phyloP scores from a whole-genome alignment of 2,797 vertebrate genomes.

The Nannoperca australis region DNA sequence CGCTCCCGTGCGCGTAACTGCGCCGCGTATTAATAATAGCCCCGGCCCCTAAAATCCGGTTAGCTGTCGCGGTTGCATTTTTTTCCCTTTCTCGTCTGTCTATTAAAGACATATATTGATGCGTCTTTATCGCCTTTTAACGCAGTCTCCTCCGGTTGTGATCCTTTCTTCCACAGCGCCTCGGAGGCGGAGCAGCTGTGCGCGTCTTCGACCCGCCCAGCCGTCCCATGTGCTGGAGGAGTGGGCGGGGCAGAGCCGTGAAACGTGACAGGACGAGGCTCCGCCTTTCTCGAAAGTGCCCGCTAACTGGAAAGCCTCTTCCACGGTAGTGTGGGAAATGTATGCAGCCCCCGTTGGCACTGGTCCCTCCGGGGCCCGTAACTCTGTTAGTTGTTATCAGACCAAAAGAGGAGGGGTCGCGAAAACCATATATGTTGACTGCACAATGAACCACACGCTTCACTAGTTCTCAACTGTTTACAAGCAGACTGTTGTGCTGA shows the following conservation, averaged over 20 bases:
- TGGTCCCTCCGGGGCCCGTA: neutral
- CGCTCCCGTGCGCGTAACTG: slow-evolving; percentile 21
- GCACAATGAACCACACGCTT: neutral
- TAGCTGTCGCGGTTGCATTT: neutral
- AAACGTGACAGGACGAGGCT: slow-evolving; percentile 72
- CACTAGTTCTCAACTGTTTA: slow-evolving; percentile 12
- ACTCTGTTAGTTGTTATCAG: neutral
- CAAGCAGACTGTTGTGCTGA: slow-evolving; percentile 19
- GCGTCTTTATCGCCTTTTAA: slow-evolving; percentile 36
- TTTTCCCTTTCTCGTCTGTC: too few species aligned
- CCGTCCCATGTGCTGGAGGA: slow-evolving; percentile 69
- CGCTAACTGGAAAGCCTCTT: slow-evolving; percentile 35
- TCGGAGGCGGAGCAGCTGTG: slow-evolving; percentile 83
- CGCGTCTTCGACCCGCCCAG: slow-evolving; percentile 59
- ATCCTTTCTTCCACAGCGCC: slow-evolving; percentile 72
- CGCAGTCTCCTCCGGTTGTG: slow-evolving; percentile 24
- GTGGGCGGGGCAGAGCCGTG: slow-evolving; percentile 54
- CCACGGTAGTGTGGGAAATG: slow-evolving; percentile 10
- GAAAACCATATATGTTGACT: neutral
- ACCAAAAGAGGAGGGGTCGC: neutral
- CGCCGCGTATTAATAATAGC: slow-evolving; percentile 20
- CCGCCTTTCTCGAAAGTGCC: slow-evolving; percentile 54
- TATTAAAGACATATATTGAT: neutral
- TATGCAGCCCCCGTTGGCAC: neutral
- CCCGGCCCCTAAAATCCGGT: neutral